Percentiles rank a stretch among this genome's conserved stretches.
phyloP scores from a whole-genome alignment of 1,140 invertebrate genomes.

The Heliconius nattereri region DNA sequence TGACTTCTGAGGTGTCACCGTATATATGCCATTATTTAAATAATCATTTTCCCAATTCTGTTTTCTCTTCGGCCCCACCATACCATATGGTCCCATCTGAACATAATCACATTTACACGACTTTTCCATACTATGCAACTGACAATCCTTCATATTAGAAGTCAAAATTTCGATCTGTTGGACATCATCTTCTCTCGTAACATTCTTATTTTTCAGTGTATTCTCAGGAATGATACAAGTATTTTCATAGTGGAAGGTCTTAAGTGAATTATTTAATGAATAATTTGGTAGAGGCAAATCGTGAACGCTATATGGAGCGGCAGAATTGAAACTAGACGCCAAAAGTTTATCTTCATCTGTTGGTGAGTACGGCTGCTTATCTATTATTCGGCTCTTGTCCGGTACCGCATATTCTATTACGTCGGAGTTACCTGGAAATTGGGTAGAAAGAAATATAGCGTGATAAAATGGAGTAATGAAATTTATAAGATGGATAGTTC shows the following conservation, averaged over 20 bases:
- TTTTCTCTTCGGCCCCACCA: slow-evolving; percentile 64
- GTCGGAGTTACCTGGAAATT: slow-evolving; percentile 67
- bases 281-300: slow-evolving; percentile 82
- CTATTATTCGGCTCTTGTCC: slow-evolving; percentile 69
- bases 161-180: slow-evolving; percentile 76
- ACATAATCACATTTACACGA: slow-evolving; percentile 75
- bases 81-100: slow-evolving; percentile 70
- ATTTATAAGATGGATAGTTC: slow-evolving; percentile 27
- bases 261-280: slow-evolving; percentile 81
- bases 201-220: slow-evolving; percentile 70
- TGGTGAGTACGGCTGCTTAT: slow-evolving; percentile 75
- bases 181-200: slow-evolving; percentile 72
- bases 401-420: slow-evolving; percentile 77
- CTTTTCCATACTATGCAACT: slow-evolving; percentile 70
- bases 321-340: slow-evolving; percentile 69
- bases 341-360: slow-evolving; percentile 80
- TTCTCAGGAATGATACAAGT: slow-evolving; percentile 71
- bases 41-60: slow-evolving; percentile 72
- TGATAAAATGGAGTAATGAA: slow-evolving; percentile 22
- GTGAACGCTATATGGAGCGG: slow-evolving; percentile 62
- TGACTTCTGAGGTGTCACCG: slow-evolving; percentile 67
- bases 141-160: slow-evolving; percentile 73
- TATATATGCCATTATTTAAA: slow-evolving; percentile 72
- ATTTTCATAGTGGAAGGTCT: slow-evolving; percentile 79
- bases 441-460: slow-evolving; percentile 41